A percentile compares a stretch with the other conserved stretches of the same genome.
These are phyloP conservation scores for Meloe dianella DNA, from an alignment of 2,888 invertebrate species.

Conservation along the genomic window DNA sequence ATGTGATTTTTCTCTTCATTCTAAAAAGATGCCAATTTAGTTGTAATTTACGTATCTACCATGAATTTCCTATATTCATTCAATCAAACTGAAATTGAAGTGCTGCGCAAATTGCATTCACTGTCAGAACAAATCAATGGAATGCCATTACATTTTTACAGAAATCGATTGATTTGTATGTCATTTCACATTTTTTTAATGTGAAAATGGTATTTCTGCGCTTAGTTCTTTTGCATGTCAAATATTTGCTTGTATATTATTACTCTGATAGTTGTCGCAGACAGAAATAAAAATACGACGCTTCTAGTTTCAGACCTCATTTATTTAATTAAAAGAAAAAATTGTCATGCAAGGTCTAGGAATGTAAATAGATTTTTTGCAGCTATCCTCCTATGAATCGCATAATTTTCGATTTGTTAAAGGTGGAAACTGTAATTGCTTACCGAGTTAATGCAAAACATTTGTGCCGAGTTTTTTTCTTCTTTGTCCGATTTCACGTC, in stretches of 20 bases:
- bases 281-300: neutral
- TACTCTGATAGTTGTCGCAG: neutral
- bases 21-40: neutral
- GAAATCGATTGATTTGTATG: neutral
- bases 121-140: neutral
- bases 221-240: neutral
- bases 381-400: no score
- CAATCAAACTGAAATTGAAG: neutral
- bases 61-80: neutral
- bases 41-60: neutral
- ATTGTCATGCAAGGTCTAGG: neutral
- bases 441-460: no score
- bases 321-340: neutral
- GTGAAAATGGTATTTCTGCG: no score
- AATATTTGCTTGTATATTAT: no score
- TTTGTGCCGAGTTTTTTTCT: no score
- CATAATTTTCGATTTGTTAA: no score
- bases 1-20: neutral
- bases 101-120: slow-evolving; percentile 3
- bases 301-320: no score
- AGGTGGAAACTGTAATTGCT: no score
- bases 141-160: neutral
- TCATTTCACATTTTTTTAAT: neutral
- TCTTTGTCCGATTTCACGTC: no score
- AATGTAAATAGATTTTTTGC: neutral